Evolutionary conservation across 2,113 vertebrate genomes (phyloP).

Genomic region (Hyaena hyaena): DNA sequence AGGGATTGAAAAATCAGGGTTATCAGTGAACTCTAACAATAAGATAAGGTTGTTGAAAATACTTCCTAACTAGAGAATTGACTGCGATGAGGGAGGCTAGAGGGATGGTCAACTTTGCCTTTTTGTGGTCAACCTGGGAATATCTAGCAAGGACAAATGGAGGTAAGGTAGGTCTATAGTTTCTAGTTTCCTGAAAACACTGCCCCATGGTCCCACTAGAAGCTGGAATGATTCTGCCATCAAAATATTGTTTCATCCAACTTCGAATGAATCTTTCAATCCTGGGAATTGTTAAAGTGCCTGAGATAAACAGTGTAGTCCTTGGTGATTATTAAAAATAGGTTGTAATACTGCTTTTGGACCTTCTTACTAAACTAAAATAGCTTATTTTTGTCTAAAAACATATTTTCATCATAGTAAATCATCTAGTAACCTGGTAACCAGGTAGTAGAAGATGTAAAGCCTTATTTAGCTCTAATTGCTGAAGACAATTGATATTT

Average conservation of each 20-base stretch:
- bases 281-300: not conserved
- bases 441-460: not conserved
- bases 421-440: not conserved
- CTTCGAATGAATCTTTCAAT: not conserved
- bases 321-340: not conserved
- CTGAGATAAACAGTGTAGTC: not conserved
- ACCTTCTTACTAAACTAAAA: not conserved
- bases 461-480: not conserved
- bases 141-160: not conserved
- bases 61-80: not conserved
- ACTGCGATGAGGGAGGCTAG: too few species aligned
- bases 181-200: not conserved
- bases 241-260: not conserved
- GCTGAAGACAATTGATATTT: not conserved
- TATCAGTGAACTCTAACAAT: not conserved
- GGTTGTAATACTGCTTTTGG: not conserved
- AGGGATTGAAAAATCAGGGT: not conserved
- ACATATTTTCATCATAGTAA: not conserved
- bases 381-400: not conserved
- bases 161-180: not conserved
- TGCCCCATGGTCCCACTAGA: not conserved
- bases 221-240: not conserved
- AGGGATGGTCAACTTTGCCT: not conserved
- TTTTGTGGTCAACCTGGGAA: not conserved
- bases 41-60: not conserved